Evolutionary conservation across 2,888 invertebrate species (phyloP).

Genomic region (Nomada fabriciana): DNA sequence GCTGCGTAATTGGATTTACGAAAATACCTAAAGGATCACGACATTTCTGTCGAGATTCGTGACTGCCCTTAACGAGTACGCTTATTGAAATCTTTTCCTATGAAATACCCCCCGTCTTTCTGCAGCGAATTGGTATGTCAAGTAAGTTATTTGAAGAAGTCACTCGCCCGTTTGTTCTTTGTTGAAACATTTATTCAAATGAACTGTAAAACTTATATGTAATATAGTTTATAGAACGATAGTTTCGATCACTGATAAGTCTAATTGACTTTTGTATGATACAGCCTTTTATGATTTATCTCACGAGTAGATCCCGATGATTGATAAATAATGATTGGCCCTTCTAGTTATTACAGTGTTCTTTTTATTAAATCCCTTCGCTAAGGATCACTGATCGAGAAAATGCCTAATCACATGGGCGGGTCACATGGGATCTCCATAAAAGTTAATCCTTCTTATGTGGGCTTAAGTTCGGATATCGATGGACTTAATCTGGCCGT

Average conservation of each 20-base stretch:
- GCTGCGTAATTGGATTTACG: conserved; percentile 51
- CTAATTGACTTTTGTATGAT: neutral
- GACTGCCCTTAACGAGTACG: neutral
- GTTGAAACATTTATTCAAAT: neutral
- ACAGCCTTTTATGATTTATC: neutral
- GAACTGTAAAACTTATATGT: neutral
- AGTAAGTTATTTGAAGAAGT: neutral
- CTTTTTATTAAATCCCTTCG: conserved; percentile 31
- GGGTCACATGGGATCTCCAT: conserved; percentile 42
- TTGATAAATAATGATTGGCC: conserved; percentile 20
- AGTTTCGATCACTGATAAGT: neutral
- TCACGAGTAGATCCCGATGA: neutral
- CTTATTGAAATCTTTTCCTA: neutral
- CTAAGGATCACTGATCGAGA: conserved; percentile 14
- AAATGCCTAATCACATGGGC: conserved; percentile 64
- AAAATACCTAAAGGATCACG: neutral
- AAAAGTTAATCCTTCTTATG: conserved; percentile 62
- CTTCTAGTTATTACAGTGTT: conserved; percentile 2
- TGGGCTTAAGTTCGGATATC: conserved; percentile 44
- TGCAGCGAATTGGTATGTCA: too few relatives aligned
- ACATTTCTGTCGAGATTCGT: neutral
- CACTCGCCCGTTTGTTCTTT: neutral
- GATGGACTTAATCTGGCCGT: conserved; percentile 27
- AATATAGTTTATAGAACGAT: too few relatives aligned
- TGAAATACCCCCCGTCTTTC: neutral